Evolutionary conservation across 2,888 invertebrate genomes (phyloP).

Genomic region (Heliconius cydno): DNA sequence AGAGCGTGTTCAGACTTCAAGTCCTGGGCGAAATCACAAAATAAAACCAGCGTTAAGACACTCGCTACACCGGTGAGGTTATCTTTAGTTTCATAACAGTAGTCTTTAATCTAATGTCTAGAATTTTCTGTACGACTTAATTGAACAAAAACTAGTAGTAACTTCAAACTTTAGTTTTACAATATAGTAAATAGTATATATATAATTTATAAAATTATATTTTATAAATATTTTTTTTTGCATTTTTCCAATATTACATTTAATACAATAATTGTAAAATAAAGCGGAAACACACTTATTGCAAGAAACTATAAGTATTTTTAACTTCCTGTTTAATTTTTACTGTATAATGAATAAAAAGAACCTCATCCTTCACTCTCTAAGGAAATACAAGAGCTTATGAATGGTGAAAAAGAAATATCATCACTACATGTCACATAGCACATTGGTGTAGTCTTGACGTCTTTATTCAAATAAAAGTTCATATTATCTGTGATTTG

Average conservation of each 20-base stretch:
- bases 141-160: neutral
- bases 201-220: too few species aligned
- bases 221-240: too few species aligned
- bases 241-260: neutral
- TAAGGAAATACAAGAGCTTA: too few species aligned
- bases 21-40: slow-evolving; percentile 87
- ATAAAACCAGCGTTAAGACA: slow-evolving; percentile 57
- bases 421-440: too few species aligned
- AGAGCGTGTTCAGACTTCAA: slow-evolving; percentile 89
- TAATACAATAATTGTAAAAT: neutral
- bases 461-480: too few species aligned
- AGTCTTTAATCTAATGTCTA: slow-evolving; percentile 11
- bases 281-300: neutral
- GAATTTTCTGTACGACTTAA: neutral
- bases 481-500: too few species aligned
- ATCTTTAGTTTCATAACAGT: slow-evolving; percentile 58
- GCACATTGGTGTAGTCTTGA: too few species aligned
- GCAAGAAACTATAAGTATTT: neutral
- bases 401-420: too few species aligned
- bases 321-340: neutral
- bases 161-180: too few species aligned
- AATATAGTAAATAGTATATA: too few species aligned
- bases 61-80: slow-evolving; percentile 59
- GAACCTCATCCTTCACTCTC: too few species aligned
- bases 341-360: neutral